Percentiles rank a stretch among this genome's conserved stretches.
Conservation (phyloP, 2,797 vertebrate species). For the Staurois parvus region DNA sequence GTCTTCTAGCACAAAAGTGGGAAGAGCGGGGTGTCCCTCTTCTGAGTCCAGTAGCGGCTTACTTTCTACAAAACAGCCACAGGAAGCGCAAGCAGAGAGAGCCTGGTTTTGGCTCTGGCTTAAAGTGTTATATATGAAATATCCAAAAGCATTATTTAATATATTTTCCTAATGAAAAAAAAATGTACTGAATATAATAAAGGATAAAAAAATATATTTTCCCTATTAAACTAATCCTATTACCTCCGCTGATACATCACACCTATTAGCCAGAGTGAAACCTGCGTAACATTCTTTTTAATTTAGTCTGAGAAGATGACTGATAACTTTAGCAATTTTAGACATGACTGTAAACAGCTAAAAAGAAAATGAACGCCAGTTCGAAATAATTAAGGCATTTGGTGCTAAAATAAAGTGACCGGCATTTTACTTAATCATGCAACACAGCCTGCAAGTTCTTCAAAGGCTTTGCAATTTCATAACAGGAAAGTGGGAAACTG, state of each 20-base stretch:
- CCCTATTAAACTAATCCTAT: too few species aligned
- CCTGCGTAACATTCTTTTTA: background rate
- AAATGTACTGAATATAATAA: too few species aligned
- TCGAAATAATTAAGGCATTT: background rate
- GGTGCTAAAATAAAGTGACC: background rate
- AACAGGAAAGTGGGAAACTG: too few species aligned
- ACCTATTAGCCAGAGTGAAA: background rate
- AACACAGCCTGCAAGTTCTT: background rate
- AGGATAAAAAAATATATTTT: background rate
- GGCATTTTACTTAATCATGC: background rate
- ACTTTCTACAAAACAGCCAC: too few species aligned
- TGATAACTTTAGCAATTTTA: background rate
- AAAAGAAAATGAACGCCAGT: background rate
- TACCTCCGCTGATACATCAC: too few species aligned
- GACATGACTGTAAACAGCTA: conserved; percentile 9
- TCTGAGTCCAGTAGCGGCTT: too few species aligned
- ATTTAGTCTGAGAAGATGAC: background rate
- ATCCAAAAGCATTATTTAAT: too few species aligned
- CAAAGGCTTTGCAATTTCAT: too few species aligned
- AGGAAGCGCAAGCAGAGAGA: too few species aligned
- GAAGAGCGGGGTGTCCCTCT: too few species aligned
- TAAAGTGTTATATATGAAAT: background rate
- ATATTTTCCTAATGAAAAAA: too few species aligned
- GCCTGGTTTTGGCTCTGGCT: background rate
- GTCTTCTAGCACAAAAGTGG: too few species aligned